Base-by-base conservation (phyloP, 2,113 vertebrate genomes). In the Tympanuchus pallidicinctus region DNA sequence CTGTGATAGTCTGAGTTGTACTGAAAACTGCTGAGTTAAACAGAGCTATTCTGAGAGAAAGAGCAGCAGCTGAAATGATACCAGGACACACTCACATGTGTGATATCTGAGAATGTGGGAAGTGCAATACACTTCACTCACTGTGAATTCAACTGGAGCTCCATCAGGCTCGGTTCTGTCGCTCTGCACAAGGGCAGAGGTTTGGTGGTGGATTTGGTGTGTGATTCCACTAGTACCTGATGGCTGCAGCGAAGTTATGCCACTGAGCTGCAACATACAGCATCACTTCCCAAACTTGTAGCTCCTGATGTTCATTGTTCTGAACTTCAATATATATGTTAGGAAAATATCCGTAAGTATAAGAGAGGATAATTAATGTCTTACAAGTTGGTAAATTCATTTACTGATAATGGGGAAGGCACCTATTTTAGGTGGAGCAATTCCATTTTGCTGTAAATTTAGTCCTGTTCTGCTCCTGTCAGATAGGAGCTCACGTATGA, bases 391-490 rank as follows among this genome's bases (percentile, higher is more conserved):
- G 57, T 18, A 69, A 86, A 78, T 86, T 57, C 75, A 56, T 34
- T 74, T 84, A 18, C 81, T 79, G 57, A 27, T 84, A 79, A 86
- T 95, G 82, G 45, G 54, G 57, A 70, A 84, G 73, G 43, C 2
- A 4, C 88, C 89, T 91, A 50, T 90, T 94, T 86, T 52, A 64
- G 89, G n/a, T 69, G 56, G 47, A 91, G 82, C 1, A 3, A 59
- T 76, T 88, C 45, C 32, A 45, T 91, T 93, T 82, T 92, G 75
- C 70, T 89, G 78, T 76, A 94, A 75, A 86, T 88, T 89, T 86
- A 36, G 67, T 18, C 57, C 45, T 79, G 6, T 96, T 97, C 96
- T 88, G 59, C 22, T 85, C n/a, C 88, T 92, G 91, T 96, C 94
- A 88, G 66, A 84, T 85, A 89, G 0, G n/a, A 89, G 22, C 87